Percentiles rank a stretch among this genome's conserved stretches.
Conservation (phyloP, 2,113 vertebrate genomes). For the Ciconia boyciana region DNA sequence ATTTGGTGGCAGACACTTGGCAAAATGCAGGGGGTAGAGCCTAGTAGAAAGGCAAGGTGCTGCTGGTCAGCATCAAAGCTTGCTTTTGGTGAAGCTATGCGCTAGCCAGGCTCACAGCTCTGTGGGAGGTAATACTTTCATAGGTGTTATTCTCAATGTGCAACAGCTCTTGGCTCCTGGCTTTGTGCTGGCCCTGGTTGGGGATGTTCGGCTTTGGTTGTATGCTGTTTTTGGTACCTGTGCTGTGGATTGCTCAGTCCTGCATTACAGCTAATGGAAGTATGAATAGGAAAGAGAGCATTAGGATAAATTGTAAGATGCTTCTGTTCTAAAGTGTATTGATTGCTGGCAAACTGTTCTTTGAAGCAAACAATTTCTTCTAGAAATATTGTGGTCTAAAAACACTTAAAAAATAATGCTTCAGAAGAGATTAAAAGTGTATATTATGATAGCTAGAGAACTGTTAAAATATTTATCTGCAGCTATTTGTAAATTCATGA, state of each 20-base stretch:
- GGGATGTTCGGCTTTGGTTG: background rate
- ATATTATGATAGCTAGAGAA: background rate
- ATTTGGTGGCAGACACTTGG: background rate
- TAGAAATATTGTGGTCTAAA: background rate
- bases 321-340: background rate
- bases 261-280: background rate
- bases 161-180: background rate
- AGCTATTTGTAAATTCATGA: background rate
- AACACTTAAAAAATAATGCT: background rate
- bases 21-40: background rate
- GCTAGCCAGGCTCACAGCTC: background rate
- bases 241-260: background rate
- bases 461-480: conserved; percentile 32
- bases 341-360: background rate
- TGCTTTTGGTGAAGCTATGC: background rate
- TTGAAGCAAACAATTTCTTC: background rate
- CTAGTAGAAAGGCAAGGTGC: background rate
- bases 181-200: background rate
- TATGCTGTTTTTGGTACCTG: background rate
- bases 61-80: background rate
- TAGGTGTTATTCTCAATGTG: accelerated
- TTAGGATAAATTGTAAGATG: background rate
- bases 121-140: background rate
- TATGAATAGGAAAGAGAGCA: background rate
- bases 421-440: background rate